Evolutionary conservation across 2,797 vertebrate species (phyloP).

Genomic region (Agapornis canus): DNA sequence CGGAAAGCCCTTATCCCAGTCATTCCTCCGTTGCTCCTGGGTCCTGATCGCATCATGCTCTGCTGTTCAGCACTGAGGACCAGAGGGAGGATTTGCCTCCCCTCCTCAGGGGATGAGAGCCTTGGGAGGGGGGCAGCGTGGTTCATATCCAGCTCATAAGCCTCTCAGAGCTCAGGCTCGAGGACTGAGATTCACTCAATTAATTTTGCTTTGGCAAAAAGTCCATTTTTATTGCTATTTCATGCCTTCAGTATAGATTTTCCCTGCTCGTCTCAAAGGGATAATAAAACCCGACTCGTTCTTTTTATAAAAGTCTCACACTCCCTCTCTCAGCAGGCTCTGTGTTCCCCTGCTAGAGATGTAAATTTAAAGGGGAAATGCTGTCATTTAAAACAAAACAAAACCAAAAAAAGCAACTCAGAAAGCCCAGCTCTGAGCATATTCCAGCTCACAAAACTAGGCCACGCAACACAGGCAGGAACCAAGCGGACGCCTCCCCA

Average conservation of each 20-base stretch:
- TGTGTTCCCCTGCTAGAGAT: conserved; percentile 61
- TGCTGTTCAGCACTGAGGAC: background rate
- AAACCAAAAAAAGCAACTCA: conserved; percentile 62
- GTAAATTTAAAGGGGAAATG: conserved; percentile 60
- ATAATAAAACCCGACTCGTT: conserved; percentile 76
- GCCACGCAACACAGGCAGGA: conserved; percentile 36
- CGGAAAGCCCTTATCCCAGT: background rate
- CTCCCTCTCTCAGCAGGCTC: conserved; percentile 62
- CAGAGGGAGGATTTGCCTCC: conserved; percentile 16
- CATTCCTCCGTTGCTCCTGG: background rate
- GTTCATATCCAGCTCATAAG: conserved; percentile 65
- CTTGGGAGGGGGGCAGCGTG: conserved; percentile 18
- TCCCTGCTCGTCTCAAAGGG: conserved; percentile 78
- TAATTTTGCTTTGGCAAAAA: conserved; percentile 78
- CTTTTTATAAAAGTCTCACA: conserved; percentile 74
- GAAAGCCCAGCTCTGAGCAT: conserved; percentile 45
- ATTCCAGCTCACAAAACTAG: conserved; percentile 37
- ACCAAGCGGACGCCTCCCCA: background rate
- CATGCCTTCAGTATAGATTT: conserved; percentile 76
- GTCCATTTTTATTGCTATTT: conserved; percentile 79
- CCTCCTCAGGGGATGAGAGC: conserved; percentile 18
- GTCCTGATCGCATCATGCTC: background rate
- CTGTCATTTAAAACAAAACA: conserved; percentile 69
- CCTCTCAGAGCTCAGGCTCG: conserved; percentile 58
- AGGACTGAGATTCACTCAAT: conserved; percentile 71